Evolutionary conservation across 2,888 invertebrate species (phyloP).

Genomic region (Leptopilina syphax): DNA sequence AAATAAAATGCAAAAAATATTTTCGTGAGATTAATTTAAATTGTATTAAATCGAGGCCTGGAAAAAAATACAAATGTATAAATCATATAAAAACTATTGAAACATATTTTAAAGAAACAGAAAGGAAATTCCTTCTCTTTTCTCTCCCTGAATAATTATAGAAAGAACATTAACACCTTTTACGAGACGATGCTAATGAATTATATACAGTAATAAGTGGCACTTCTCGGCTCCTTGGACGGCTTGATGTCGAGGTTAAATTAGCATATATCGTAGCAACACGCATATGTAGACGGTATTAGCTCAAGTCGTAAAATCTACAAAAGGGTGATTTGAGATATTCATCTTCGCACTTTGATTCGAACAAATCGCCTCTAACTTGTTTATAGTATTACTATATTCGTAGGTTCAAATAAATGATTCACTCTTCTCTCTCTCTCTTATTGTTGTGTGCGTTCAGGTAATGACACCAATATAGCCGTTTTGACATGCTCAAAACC

Average conservation of each 20-base stretch:
- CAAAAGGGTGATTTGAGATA: slow-evolving; percentile 33
- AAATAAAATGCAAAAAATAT: too few relatives aligned
- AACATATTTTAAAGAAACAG: not conserved
- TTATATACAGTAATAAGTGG: slow-evolving; percentile 12
- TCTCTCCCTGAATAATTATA: not conserved
- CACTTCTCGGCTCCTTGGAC: slow-evolving; percentile 24
- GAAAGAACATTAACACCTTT: slow-evolving; percentile 22
- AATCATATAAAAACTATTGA: not conserved
- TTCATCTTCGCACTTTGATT: slow-evolving; percentile 27
- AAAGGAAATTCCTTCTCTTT: not conserved
- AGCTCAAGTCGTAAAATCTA: slow-evolving; percentile 36
- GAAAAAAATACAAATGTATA: too few relatives aligned
- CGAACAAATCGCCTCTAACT: slow-evolving; percentile 6
- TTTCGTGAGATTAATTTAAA: too few relatives aligned
- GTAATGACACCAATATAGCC: slow-evolving; percentile 22
- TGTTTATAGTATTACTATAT: not conserved
- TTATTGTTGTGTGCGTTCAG: not conserved
- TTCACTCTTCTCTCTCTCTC: slow-evolving; percentile 12
- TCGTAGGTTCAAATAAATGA: not conserved
- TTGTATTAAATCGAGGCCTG: too few relatives aligned
- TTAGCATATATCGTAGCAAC: slow-evolving; percentile 17
- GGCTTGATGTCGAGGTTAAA: slow-evolving; percentile 1
- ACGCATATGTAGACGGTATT: not conserved
- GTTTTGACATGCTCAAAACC: slow-evolving; percentile 15
- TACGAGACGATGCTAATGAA: slow-evolving; percentile 19